Base-by-base conservation (phyloP, 2,888 invertebrate genomes). In the Himalopsyche tibetana region DNA sequence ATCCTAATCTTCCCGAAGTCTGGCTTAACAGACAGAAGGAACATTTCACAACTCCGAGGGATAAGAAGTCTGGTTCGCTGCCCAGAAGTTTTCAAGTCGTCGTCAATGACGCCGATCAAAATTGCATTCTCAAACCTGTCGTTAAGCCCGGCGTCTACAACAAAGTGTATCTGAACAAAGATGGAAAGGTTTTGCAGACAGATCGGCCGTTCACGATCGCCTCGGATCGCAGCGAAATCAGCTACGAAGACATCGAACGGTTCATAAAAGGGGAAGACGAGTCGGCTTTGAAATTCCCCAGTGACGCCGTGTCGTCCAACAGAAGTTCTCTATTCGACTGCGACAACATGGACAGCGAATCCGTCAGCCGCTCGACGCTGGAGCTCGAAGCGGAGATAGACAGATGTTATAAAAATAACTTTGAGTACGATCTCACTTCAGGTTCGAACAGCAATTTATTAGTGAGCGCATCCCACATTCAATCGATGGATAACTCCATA, bases 61-160 rank as follows among this genome's bases (percentile, higher is more conserved):
- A 93, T 84, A 94, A 95, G 90, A 97, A 97, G 90, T 95, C 96
- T 17, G 97, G 96, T 38, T 96, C 96, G 0, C 91, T 97, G 84
- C 96, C 97, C 0, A 93, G 97, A 89, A 96, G 96, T 89, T 97
- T 97, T 89, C 96, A 96, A 91, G 93, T 95, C 45, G 92, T 93
- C 79, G 93, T 94, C 4, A 94, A 93, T 89, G 93, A 93, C 84
- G 93, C 92, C 89, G 93, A 94, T 63, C 93, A 93, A 42, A 74
- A 38, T 74, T 74, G 74, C 36, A 74, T 74, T 15, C 36, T 74
- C 12, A 74, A 74, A 38, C 90, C 91, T 86, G 92, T 90, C 82
- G 91, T 92, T 82, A 92, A 92, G 90, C 91, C 92, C 87, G 92
- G 91, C 90, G 55, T 91, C 87, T 93, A 91, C 87, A 92, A 92